Conservation (phyloP, 2,797 vertebrate species). For the Gephyroberyx darwinii region DNA sequence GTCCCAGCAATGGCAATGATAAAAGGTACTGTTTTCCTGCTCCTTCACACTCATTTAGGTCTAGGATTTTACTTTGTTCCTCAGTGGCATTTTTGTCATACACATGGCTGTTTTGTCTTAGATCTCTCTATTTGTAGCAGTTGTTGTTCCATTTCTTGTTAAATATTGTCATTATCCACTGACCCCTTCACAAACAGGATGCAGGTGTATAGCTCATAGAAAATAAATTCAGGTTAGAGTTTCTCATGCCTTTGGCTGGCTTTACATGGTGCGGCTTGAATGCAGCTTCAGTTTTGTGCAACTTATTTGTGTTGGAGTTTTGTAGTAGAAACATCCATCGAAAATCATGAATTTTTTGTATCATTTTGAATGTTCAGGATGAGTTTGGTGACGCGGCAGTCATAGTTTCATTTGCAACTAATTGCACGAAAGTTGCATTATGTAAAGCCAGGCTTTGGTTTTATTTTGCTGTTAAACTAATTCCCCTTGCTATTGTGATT, state of each 20-base stretch:
- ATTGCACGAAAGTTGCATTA: too few relatives aligned
- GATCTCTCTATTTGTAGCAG: conserved; percentile 58
- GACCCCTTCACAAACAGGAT: conserved; percentile 43
- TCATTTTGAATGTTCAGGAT: too few relatives aligned
- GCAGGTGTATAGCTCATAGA: conserved; percentile 20
- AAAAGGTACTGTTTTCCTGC: conserved; percentile 87
- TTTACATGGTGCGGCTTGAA: too few relatives aligned
- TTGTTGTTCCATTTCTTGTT: conserved; percentile 66
- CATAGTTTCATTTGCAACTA: too few relatives aligned
- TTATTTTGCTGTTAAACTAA: conserved; percentile 9
- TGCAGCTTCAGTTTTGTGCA: too few relatives aligned
- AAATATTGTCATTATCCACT: conserved; percentile 42
- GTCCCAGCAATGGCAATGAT: conserved; percentile 96
- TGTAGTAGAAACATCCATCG: too few relatives aligned
- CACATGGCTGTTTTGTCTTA: conserved; percentile 43
- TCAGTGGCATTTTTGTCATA: conserved; percentile 23
- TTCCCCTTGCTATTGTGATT: not conserved
- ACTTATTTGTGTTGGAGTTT: too few relatives aligned
- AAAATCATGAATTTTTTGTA: too few relatives aligned
- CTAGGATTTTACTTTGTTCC: conserved; percentile 34
- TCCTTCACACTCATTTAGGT: conserved; percentile 30
- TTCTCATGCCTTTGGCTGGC: not conserved
- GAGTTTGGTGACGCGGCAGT: too few relatives aligned
- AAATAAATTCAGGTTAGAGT: conserved; percentile 18
- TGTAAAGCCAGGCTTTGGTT: not conserved